Evolutionary conservation across 2,888 invertebrate species (phyloP).

Genomic region (Idaea straminata): DNA sequence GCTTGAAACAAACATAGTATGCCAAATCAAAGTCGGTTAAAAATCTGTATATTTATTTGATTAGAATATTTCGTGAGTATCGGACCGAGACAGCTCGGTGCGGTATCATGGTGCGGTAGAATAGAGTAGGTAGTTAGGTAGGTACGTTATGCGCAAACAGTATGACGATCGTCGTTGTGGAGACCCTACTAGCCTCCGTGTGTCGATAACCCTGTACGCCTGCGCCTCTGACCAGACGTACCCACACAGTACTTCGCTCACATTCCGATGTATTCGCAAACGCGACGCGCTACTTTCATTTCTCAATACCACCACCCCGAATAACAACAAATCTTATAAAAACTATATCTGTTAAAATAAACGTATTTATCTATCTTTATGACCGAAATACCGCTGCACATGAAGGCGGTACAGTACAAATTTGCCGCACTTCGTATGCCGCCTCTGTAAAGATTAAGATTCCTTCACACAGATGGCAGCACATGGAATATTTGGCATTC

Average conservation of each 20-base stretch:
- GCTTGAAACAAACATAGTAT: too few relatives aligned
- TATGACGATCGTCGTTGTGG: conserved; percentile 40
- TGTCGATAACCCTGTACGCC: conserved; percentile 79
- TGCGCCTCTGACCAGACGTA: conserved; percentile 70
- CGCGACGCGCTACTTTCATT: conserved; percentile 48
- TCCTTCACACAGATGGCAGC: conserved; percentile 81
- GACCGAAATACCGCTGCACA: background rate
- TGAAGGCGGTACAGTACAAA: conserved; percentile 25
- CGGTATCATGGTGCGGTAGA: conserved; percentile 36
- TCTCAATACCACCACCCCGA: conserved; percentile 3
- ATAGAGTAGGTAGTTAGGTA: too few relatives aligned
- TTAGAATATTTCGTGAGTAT: conserved; percentile 48
- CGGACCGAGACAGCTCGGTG: conserved; percentile 65
- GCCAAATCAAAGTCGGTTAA: too few relatives aligned
- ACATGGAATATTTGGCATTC: conserved; percentile 85
- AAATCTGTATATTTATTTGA: background rate
- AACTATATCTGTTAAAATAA: conserved; percentile 6
- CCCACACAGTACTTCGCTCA: conserved; percentile 58
- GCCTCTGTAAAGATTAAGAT: conserved; percentile 61
- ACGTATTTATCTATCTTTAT: background rate
- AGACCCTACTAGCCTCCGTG: conserved; percentile 32
- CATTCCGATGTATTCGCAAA: conserved; percentile 70
- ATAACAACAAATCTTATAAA: conserved; percentile 1
- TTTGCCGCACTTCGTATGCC: conserved; percentile 54
- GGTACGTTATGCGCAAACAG: conserved; percentile 43